Percentiles rank a stretch among this genome's conserved stretches.
phyloP scores from a whole-genome alignment of 1,140 invertebrate genomes.

The Drosophila quadrilineata region DNA sequence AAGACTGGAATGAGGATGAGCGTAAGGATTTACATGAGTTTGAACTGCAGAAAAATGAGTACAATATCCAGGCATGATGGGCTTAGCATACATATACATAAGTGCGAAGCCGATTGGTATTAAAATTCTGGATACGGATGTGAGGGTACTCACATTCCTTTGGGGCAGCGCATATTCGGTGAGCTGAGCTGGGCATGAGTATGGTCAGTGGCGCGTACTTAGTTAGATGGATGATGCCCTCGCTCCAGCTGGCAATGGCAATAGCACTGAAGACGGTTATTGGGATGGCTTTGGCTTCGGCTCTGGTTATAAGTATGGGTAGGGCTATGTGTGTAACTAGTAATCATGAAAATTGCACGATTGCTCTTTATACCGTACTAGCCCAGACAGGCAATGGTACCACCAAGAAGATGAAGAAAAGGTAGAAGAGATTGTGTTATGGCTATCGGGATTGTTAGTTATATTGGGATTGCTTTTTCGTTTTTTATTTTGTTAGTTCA shows the following conservation, averaged over 20 bases:
- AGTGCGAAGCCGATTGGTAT: too few species aligned
- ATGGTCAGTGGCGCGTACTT: slow-evolving; percentile 75
- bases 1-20: too few species aligned
- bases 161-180: not conserved
- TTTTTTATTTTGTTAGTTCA: slow-evolving; percentile 30
- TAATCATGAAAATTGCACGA: slow-evolving; percentile 75
- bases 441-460: not conserved
- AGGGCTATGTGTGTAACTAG: slow-evolving; percentile 46
- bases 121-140: too few species aligned
- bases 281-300: too few species aligned
- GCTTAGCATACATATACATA: too few species aligned
- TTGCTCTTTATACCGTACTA: slow-evolving; percentile 2
- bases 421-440: not conserved
- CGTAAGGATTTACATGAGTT: too few species aligned
- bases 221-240: slow-evolving; percentile 51
- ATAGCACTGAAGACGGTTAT: too few species aligned
- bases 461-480: slow-evolving; percentile 20
- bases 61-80: not conserved
- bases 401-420: too few species aligned
- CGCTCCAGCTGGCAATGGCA: too few species aligned
- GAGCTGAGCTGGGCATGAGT: not conserved
- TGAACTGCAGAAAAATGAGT: not conserved
- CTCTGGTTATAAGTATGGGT: too few species aligned
- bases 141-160: slow-evolving; percentile 18
- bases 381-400: too few species aligned